phyloP scores from a whole-genome alignment of 1,140 invertebrate genomes.

The Aethina tumida region DNA sequence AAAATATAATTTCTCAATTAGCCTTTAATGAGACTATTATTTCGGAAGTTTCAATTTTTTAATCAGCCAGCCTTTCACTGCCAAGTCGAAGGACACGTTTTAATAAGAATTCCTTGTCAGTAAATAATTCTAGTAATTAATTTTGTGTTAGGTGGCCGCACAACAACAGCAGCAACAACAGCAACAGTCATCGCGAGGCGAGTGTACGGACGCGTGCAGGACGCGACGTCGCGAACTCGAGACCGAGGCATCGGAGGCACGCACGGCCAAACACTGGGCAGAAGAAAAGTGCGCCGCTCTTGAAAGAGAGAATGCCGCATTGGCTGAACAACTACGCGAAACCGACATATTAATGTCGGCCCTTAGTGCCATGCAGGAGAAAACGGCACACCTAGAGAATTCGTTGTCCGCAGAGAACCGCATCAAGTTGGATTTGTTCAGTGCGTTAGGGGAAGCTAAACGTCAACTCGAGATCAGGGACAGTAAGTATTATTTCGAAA shows the following conservation, averaged over 20 bases:
- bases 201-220: constrained; percentile 71
- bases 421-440: constrained; percentile 93
- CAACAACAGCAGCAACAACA: too few species aligned
- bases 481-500: constrained; percentile 68
- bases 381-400: constrained; percentile 81
- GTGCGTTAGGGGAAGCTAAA: constrained; percentile 89
- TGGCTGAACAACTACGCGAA: constrained; percentile 59
- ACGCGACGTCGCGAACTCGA: constrained; percentile 65
- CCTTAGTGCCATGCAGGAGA: constrained; percentile 74
- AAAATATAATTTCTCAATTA: too few species aligned
- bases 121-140: too few species aligned
- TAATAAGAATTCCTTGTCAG: too few species aligned
- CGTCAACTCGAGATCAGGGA: constrained; percentile 86
- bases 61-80: too few species aligned
- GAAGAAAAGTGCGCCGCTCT: constrained; percentile 48
- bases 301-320: constrained; percentile 29
- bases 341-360: constrained; percentile 71
- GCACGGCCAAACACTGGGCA: constrained; percentile 60
- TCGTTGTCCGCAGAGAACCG: constrained; percentile 90
- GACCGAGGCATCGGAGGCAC: constrained; percentile 62
- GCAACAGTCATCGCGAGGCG: constrained; percentile 41
- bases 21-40: too few species aligned
- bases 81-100: too few species aligned
- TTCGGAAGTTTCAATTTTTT: too few species aligned
- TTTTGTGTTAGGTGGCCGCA: too few species aligned